Percentiles rank a stretch among this genome's conserved stretches.
These are phyloP conservation scores for Poeciliopsis infans DNA, from an alignment of 2,797 vertebrate genomes.

Conservation along the genomic window DNA sequence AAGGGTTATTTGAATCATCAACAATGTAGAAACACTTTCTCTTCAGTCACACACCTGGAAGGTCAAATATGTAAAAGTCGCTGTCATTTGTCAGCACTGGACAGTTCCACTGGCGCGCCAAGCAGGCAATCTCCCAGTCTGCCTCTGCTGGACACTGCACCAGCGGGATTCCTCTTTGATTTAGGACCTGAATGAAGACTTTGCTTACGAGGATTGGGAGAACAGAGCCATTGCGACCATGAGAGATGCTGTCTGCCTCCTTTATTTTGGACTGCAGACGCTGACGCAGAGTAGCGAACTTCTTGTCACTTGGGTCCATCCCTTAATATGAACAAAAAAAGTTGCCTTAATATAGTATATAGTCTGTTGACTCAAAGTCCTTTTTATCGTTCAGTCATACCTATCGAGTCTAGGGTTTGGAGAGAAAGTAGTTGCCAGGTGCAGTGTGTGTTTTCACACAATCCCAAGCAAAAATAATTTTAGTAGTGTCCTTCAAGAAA, in stretches of 20 bases:
- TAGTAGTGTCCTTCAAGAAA: neutral
- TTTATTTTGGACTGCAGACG: conserved; percentile 86
- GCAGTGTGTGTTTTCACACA: neutral
- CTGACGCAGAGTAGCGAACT: conserved; percentile 85
- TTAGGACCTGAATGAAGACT: conserved; percentile 88
- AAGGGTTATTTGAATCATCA: neutral
- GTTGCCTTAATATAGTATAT: neutral
- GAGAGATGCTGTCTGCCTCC: conserved; percentile 81
- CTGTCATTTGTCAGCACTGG: conserved; percentile 93
- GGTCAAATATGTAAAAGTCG: conserved; percentile 94
- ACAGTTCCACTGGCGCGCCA: conserved; percentile 91
- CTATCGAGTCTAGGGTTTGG: neutral
- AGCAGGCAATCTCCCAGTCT: conserved; percentile 90
- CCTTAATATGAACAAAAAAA: conserved; percentile 63
- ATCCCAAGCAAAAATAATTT: neutral
- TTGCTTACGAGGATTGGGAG: conserved; percentile 85
- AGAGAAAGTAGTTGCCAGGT: neutral
- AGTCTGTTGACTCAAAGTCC: neutral
- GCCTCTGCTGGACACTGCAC: conserved; percentile 92
- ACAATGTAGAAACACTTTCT: neutral
- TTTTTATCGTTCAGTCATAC: neutral
- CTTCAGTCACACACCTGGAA: conserved; percentile 79
- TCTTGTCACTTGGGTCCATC: conserved; percentile 88
- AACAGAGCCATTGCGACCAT: conserved; percentile 76
- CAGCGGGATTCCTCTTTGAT: conserved; percentile 81